Conservation (phyloP, 2,797 vertebrate genomes). For the Thripadectes ignobilis region DNA sequence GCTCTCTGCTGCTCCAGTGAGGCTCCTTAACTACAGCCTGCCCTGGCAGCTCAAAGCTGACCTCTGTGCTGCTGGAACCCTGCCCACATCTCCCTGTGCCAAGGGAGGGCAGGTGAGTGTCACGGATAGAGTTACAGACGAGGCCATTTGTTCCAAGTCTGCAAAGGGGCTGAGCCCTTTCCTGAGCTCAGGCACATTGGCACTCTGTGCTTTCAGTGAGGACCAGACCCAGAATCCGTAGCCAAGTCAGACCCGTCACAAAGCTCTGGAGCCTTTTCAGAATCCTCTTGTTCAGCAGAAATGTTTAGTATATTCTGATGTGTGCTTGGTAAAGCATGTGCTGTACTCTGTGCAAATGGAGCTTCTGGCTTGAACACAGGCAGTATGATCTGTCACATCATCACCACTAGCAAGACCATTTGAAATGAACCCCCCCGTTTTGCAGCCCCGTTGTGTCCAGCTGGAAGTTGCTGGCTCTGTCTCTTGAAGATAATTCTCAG, state of each 20-base stretch:
- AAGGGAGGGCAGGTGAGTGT: neutral
- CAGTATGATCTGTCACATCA: neutral
- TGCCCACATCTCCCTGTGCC: fast-evolving
- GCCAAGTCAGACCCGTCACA: neutral
- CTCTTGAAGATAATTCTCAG: neutral
- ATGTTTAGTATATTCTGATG: neutral
- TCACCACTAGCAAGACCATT: neutral
- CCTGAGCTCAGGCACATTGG: neutral
- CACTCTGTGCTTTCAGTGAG: neutral
- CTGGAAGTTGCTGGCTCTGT: neutral
- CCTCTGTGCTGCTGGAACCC: neutral
- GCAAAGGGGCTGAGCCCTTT: neutral
- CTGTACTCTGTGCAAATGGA: neutral
- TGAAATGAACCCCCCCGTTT: neutral
- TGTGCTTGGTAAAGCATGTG: neutral
- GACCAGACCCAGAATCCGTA: neutral
- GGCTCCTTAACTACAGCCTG: neutral
- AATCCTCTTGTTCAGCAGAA: neutral
- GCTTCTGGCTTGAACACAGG: neutral
- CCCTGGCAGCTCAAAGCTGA: neutral
- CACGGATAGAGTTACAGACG: neutral
- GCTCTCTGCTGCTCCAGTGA: neutral
- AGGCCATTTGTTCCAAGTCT: neutral
- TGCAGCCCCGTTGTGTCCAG: neutral
- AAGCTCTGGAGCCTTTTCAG: neutral